Percentiles rank a stretch among this genome's conserved stretches.
Conservation (phyloP, 2,113 vertebrate genomes). For the Equus przewalskii region DNA sequence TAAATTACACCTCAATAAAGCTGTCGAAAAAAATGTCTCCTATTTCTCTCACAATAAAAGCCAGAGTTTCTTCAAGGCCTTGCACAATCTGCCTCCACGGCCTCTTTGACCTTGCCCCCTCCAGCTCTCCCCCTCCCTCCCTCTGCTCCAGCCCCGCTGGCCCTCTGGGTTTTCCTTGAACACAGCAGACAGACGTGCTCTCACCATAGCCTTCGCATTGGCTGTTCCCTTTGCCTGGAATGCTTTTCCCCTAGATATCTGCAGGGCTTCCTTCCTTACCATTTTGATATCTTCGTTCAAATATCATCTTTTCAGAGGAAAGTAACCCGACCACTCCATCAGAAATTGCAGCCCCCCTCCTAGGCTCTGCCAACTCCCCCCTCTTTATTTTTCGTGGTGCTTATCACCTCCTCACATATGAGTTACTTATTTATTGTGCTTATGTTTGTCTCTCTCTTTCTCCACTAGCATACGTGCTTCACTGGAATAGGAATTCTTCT, state of each 20-base stretch:
- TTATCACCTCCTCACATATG: not conserved
- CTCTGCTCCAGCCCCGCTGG: not conserved
- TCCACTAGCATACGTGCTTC: accelerated
- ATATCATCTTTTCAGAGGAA: not conserved
- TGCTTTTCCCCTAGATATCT: not conserved
- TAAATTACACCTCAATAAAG: slow-evolving; percentile 62
- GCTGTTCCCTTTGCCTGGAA: not conserved
- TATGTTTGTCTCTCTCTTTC: not conserved
- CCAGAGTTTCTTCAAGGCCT: not conserved
- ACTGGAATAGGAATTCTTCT: not conserved
- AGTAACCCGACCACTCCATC: not conserved
- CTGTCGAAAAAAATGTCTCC: slow-evolving; percentile 15
- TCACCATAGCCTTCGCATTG: not conserved
- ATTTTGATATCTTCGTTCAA: slow-evolving; percentile 4
- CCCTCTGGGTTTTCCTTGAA: not conserved
- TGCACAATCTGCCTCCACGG: not conserved
- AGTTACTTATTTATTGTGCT: not conserved
- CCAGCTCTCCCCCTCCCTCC: accelerated
- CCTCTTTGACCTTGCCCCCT: not conserved
- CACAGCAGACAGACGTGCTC: not conserved
- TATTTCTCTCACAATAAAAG: slow-evolving; percentile 41
- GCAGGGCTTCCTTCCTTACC: not conserved
- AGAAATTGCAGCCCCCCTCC: not conserved
- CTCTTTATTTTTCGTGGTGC: not conserved
- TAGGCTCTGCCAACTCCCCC: not conserved